These are phyloP conservation scores for Anagyrus pseudococci DNA, from an alignment of 2,888 invertebrate species.

Conservation along the genomic window DNA sequence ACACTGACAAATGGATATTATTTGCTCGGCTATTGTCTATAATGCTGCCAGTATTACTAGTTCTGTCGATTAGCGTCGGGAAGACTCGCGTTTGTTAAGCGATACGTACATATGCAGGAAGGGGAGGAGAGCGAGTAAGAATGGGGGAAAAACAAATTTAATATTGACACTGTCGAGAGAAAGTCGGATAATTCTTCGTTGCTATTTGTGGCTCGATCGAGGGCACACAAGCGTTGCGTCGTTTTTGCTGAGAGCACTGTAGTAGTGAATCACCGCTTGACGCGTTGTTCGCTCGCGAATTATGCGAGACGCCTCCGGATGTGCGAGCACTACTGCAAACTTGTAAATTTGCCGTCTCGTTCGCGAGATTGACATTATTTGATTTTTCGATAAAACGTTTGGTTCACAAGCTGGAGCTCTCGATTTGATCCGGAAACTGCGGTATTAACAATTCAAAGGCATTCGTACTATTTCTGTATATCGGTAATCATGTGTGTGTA, in stretches of 20 bases:
- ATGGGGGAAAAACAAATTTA: slow-evolving; percentile 18
- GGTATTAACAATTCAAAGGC: neutral
- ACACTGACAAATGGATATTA: too few relatives aligned
- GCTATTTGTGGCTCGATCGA: neutral
- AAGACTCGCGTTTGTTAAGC: slow-evolving; percentile 30
- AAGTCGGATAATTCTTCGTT: slow-evolving; percentile 19
- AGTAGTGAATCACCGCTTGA: slow-evolving; percentile 16
- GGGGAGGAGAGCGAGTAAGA: slow-evolving; percentile 7
- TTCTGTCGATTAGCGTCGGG: slow-evolving; percentile 35
- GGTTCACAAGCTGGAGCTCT: neutral
- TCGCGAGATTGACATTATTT: neutral
- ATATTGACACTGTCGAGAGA: slow-evolving; percentile 27
- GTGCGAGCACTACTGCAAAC: neutral
- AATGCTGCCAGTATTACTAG: slow-evolving; percentile 41
- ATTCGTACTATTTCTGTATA: neutral
- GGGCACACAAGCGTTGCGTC: slow-evolving; percentile 13
- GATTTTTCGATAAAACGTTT: neutral
- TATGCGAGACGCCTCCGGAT: neutral
- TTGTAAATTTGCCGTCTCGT: too few relatives aligned
- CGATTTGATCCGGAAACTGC: neutral
- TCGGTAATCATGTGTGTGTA: neutral
- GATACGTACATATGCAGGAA: too few relatives aligned
- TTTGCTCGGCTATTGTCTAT: slow-evolving; percentile 37
- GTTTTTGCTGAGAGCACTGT: slow-evolving; percentile 17
- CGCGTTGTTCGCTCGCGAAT: slow-evolving; percentile 4